phyloP scores from a whole-genome alignment of 2,888 invertebrate genomes.

The Drosophila aldrichi region DNA sequence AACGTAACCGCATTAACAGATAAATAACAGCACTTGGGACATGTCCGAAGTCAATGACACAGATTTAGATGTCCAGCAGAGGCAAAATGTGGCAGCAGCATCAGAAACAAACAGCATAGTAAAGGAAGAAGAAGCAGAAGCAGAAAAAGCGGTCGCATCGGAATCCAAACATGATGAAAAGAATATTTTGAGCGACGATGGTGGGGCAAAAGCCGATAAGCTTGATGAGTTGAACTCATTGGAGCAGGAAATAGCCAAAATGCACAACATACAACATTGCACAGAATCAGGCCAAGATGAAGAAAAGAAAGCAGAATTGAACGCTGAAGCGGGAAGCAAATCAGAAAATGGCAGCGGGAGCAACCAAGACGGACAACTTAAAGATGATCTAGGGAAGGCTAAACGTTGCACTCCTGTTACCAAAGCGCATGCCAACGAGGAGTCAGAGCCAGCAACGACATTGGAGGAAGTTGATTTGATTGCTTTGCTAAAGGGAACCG shows the following conservation, averaged over 20 bases:
- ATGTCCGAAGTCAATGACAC: slow-evolving; percentile 47
- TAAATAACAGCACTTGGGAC: slow-evolving; percentile 15
- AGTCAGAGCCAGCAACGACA: slow-evolving; percentile 22
- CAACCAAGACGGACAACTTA: not conserved
- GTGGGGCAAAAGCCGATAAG: slow-evolving; percentile 40
- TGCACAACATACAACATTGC: slow-evolving; percentile 69
- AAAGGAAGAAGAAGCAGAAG: slow-evolving; percentile 26
- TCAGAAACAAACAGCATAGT: slow-evolving; percentile 35
- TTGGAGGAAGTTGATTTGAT: slow-evolving; percentile 85
- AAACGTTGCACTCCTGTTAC: slow-evolving; percentile 21
- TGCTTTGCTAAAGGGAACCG: slow-evolving; percentile 87
- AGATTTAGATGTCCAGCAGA: slow-evolving; percentile 20
- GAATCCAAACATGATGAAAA: slow-evolving; percentile 42
- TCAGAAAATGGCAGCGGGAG: slow-evolving; percentile 30
- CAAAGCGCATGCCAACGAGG: slow-evolving; percentile 10
- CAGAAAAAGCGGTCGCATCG: slow-evolving; percentile 48
- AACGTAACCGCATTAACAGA: slow-evolving; percentile 5
- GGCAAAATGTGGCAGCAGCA: slow-evolving; percentile 5
- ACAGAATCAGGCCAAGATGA: slow-evolving; percentile 27
- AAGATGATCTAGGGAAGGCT: slow-evolving; percentile 20
- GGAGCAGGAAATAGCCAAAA: slow-evolving; percentile 83
- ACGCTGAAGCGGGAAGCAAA: slow-evolving; percentile 4
- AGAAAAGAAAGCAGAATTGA: slow-evolving; percentile 6
- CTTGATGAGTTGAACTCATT: slow-evolving; percentile 81
- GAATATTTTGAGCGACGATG: slow-evolving; percentile 13